Percentiles rank a stretch among this genome's conserved stretches.
Evolutionary conservation across 2,888 invertebrate species (phyloP).

Genomic region (Acheta domesticus): DNA sequence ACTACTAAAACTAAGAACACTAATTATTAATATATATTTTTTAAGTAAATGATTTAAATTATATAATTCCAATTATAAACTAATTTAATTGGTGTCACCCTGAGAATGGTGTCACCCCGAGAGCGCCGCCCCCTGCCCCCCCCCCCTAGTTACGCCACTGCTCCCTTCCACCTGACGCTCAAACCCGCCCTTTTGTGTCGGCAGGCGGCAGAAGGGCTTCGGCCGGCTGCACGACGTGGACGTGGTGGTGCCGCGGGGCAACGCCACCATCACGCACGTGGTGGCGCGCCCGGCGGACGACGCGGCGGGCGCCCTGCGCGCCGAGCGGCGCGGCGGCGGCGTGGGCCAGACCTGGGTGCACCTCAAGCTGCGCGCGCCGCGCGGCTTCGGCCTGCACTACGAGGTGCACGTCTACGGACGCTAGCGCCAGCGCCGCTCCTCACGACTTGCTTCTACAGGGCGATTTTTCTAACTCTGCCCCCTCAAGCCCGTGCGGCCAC

Average conservation of each 20-base stretch:
- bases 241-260: not conserved
- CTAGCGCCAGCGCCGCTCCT: not conserved
- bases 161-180: too few relatives aligned
- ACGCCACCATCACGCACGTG: not conserved
- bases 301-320: not conserved
- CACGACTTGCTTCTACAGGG: not conserved
- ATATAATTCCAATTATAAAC: too few relatives aligned
- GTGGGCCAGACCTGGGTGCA: not conserved
- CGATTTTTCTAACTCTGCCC: too few relatives aligned
- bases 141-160: too few relatives aligned
- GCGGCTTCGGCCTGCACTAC: not conserved
- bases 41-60: too few relatives aligned
- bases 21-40: too few relatives aligned
- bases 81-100: too few relatives aligned
- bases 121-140: too few relatives aligned
- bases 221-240: constrained; percentile 1
- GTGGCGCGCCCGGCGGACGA: not conserved
- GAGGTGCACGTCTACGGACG: not conserved
- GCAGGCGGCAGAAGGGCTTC: not conserved
- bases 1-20: too few relatives aligned
- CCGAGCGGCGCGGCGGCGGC: constrained; percentile 18
- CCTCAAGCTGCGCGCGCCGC: constrained; percentile 1
- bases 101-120: too few relatives aligned
- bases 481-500: too few relatives aligned
- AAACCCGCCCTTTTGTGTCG: too few relatives aligned